Conservation (phyloP, 2,888 invertebrate species). For the Mesorhabditis spiculigera region DNA sequence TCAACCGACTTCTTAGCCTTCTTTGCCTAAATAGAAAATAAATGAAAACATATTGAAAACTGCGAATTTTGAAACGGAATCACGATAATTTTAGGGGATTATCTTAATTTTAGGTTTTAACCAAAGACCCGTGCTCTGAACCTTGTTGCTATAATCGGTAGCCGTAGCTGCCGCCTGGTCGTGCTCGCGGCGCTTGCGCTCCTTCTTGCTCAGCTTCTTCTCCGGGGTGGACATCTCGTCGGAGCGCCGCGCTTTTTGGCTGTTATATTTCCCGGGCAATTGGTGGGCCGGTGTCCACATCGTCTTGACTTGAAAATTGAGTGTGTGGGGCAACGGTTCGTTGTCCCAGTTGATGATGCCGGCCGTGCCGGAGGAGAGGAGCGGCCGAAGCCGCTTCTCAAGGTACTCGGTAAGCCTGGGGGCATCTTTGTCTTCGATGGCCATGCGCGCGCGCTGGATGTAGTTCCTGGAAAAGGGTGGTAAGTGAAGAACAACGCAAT, state of each 20-base stretch:
- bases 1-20: no score
- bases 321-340: conserved; percentile 78
- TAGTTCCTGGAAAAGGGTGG: conserved; percentile 68
- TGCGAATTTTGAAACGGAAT: no score
- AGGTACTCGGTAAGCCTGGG: conserved; percentile 90
- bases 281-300: conserved; percentile 43
- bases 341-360: conserved; percentile 89
- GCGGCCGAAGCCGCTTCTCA: conserved; percentile 86
- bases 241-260: conserved; percentile 14
- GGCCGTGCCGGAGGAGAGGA: conserved; percentile 80
- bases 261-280: conserved; percentile 12
- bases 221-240: conserved; percentile 24
- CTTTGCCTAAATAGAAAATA: no score
- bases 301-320: conserved; percentile 37
- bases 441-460: conserved; percentile 85
- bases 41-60: no score
- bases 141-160: background rate
- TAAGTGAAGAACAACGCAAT: background rate
- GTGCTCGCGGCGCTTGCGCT: background rate
- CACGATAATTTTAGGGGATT: no score
- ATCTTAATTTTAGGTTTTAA: no score
- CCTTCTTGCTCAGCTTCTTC: conserved; percentile 10
- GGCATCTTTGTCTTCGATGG: conserved; percentile 80
- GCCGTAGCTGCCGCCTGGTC: background rate
- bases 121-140: background rate